A percentile compares a stretch with the other conserved stretches of the same genome.
phyloP scores from a whole-genome alignment of 2,797 vertebrate genomes.

The Catharus ustulatus region DNA sequence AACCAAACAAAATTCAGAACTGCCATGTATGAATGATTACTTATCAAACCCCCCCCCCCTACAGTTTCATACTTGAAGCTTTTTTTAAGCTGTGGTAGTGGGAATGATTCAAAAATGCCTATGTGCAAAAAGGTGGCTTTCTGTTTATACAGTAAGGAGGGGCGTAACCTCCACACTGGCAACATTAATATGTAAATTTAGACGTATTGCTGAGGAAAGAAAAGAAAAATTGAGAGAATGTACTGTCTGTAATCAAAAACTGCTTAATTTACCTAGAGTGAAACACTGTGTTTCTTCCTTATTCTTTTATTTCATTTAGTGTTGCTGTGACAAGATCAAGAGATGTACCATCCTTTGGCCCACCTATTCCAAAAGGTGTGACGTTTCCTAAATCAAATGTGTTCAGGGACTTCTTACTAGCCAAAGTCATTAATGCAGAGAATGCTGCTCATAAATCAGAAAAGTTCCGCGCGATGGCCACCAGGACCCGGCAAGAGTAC shows the following conservation, averaged over 20 bases:
- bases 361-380: constrained; percentile 93
- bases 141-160: not conserved
- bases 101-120: not conserved
- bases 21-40: not conserved
- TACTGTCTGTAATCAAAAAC: not conserved
- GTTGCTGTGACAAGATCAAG: constrained; percentile 95
- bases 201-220: not conserved
- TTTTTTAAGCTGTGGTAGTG: not conserved
- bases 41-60: not conserved
- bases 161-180: not conserved
- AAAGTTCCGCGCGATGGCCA: constrained; percentile 96
- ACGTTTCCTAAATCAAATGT: constrained; percentile 97
- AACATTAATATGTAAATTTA: not conserved
- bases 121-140: not conserved
- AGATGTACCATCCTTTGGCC: constrained; percentile 95
- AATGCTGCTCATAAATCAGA: constrained; percentile 97
- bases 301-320: constrained; percentile 71
- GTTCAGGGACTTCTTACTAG: constrained; percentile 96
- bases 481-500: constrained; percentile 95
- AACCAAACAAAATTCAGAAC: not conserved
- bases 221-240: not conserved
- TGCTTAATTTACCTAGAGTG: not conserved
- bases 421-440: constrained; percentile 97
- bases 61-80: not conserved
- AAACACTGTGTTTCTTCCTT: not conserved